Evolutionary conservation across 2,888 invertebrate species (phyloP).

Genomic region (Alloplasta piceator): DNA sequence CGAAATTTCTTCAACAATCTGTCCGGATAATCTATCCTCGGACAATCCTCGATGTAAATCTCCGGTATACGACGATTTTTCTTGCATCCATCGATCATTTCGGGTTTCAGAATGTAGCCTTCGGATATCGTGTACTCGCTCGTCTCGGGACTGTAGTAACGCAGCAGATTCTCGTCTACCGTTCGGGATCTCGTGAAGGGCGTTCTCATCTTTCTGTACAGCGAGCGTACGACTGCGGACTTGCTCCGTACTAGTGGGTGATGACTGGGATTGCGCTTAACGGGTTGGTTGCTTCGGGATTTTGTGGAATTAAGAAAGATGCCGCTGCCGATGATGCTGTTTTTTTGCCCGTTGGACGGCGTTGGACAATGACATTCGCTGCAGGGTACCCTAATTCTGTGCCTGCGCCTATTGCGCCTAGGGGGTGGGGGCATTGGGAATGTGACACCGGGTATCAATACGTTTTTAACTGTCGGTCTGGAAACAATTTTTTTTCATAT

Average conservation of each 20-base stretch:
- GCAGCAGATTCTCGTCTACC: slow-evolving; percentile 81
- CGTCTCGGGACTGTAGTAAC: slow-evolving; percentile 79
- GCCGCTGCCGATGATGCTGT: slow-evolving; percentile 66
- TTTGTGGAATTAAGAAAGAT: slow-evolving; percentile 63
- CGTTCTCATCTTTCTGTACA: slow-evolving; percentile 82
- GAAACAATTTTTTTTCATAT: slow-evolving; percentile 82
- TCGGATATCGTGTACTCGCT: slow-evolving; percentile 80
- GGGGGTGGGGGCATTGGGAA: slow-evolving; percentile 81
- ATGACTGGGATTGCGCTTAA: slow-evolving; percentile 69
- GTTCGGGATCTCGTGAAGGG: slow-evolving; percentile 82
- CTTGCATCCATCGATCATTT: slow-evolving; percentile 68
- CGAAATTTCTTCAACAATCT: slow-evolving; percentile 77
- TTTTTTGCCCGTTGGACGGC: slow-evolving; percentile 73
- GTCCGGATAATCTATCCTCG: slow-evolving; percentile 77
- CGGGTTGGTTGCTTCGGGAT: slow-evolving; percentile 68
- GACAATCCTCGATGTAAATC: slow-evolving; percentile 80
- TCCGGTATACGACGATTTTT: slow-evolving; percentile 77
- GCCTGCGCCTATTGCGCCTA: slow-evolving; percentile 83
- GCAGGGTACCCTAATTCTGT: slow-evolving; percentile 83
- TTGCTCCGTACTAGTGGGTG: slow-evolving; percentile 83
- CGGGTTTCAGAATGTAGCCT: slow-evolving; percentile 77
- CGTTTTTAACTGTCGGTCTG: slow-evolving; percentile 84
- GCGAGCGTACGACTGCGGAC: slow-evolving; percentile 83
- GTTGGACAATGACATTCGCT: slow-evolving; percentile 82
- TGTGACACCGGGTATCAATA: slow-evolving; percentile 83